Base-by-base conservation (phyloP, 2,888 invertebrate genomes). In the Caenorhabditis afra region DNA sequence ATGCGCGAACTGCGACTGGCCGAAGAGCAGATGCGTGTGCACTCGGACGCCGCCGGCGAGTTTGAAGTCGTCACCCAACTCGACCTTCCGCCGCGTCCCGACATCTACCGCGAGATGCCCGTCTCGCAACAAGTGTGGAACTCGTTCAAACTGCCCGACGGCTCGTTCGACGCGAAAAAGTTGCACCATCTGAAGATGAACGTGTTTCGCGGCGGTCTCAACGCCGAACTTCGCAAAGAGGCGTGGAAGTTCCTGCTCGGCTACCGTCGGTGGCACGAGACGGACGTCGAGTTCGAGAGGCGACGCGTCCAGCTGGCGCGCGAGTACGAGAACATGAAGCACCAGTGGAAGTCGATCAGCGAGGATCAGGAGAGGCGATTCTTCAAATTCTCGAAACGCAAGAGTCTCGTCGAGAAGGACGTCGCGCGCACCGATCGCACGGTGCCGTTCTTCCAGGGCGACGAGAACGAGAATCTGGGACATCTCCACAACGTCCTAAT, bases 171-270 rank as follows among this genome's bases (percentile, higher is more conserved):
- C 47, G 61, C 59, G 16, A 52, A 65, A 0, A 94, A 96, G 90
- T 93, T 94, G 0, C 94, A 94, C 10, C 93, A 94, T 8, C 93
- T 97, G 0, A 95, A 94, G 90, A 93, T 94, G 88, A 93, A 95
- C 55, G 95, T 99, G 1, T 86, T 86, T 67, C 67, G 86, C 29
- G 83, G 85, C 41, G 81, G 88, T 52, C 23, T 88, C n/a, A 81
- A 76, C 22, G 73, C 81, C 8, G 82, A 85, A 16, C 92, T 96
- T 79, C 92, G 96, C 16, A 92, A 93, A 16, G 94, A 95, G 86
- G 95, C 96, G 0, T 99, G 98, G 98, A 97, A 97, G 91, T 97
- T 94, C 91, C 92, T 99, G 3, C 92, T 99, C 0, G 94, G 95
- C 85, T 96, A 95, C 90, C 94, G 94, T 89, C 94, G 94, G 0